Conservation (phyloP, 2,113 vertebrate species). For the Leptodactylus fuscus region DNA sequence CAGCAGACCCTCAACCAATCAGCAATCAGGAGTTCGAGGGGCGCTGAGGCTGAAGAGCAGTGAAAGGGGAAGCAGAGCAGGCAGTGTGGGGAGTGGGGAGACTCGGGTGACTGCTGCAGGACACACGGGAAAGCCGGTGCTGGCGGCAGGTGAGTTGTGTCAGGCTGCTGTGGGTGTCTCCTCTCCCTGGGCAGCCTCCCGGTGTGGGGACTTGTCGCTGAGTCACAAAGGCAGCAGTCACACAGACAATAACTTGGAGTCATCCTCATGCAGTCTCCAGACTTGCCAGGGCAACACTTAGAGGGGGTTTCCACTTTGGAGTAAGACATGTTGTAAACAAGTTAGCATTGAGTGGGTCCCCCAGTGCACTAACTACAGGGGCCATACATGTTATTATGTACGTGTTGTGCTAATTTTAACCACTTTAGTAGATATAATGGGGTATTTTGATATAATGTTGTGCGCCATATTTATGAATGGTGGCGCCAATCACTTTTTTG, state of each 20-base stretch:
- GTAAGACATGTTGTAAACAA: no score
- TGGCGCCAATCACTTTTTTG: no score
- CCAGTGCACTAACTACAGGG: no score
- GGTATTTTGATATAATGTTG: no score
- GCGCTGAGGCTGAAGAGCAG: not conserved
- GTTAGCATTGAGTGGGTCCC: not conserved
- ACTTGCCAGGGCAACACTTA: not conserved
- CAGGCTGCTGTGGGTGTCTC: not conserved
- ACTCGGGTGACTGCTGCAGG: not conserved
- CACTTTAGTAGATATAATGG: no score
- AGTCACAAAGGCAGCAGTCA: not conserved
- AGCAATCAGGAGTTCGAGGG: not conserved
- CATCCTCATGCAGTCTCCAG: not conserved
- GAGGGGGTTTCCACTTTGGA: not conserved
- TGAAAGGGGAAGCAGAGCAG: conserved; percentile 13
- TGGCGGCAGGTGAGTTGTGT: not conserved
- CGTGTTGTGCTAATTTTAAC: no score
- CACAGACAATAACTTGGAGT: not conserved
- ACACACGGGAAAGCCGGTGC: not conserved
- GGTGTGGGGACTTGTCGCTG: not conserved
- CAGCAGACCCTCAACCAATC: not conserved
- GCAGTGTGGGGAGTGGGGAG: not conserved
- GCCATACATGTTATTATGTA: no score
- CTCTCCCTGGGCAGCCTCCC: not conserved
- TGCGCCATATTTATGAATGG: no score